These are phyloP conservation scores for Tetragnatha versicolor DNA, from an alignment of 1,140 invertebrate genomes.

Conservation along the genomic window DNA sequence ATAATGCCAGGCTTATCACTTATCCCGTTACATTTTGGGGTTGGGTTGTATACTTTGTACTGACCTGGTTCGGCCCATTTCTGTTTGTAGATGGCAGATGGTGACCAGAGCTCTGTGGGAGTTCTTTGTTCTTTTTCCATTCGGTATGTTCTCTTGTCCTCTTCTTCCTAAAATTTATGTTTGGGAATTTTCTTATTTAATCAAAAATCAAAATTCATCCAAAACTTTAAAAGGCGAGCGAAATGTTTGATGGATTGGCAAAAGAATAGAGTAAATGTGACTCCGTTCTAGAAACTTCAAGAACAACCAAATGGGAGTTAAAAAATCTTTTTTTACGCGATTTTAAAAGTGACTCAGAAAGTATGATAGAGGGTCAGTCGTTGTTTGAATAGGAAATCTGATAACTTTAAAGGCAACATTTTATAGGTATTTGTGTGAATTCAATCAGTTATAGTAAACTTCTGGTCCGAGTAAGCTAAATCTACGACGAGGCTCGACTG, in stretches of 20 bases:
- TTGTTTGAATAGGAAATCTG: too few species aligned
- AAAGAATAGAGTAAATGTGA: neutral
- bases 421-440: too few species aligned
- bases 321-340: neutral
- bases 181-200: too few species aligned
- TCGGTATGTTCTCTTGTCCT: slow-evolving; percentile 32
- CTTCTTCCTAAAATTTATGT: slow-evolving; percentile 33
- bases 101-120: slow-evolving; percentile 76
- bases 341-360: neutral
- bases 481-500: neutral
- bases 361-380: neutral
- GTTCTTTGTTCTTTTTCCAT: slow-evolving; percentile 20
- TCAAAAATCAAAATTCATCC: too few species aligned
- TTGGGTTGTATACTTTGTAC: too few species aligned
- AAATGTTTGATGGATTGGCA: too few species aligned
- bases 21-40: too few species aligned
- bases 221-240: too few species aligned
- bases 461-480: too few species aligned
- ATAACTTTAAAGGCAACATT: too few species aligned
- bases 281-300: neutral
- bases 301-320: neutral
- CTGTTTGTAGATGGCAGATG: slow-evolving; percentile 70
- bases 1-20: too few species aligned
- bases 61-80: slow-evolving; percentile 64
- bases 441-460: too few species aligned